Conservation (phyloP, 1,140 invertebrate species). For the Sycophila sp. region DNA sequence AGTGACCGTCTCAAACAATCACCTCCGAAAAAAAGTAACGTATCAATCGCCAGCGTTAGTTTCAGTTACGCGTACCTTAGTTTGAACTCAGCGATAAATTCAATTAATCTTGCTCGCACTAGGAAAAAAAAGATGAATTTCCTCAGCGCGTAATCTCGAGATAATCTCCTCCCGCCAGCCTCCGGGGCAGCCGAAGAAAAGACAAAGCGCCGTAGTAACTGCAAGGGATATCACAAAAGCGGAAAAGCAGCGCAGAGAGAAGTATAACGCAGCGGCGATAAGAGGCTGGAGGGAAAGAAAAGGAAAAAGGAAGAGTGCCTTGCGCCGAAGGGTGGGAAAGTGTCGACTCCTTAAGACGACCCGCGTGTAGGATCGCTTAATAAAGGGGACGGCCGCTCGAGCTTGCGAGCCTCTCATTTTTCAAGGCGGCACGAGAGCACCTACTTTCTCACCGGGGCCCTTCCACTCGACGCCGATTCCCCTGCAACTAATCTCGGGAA, state of each 20-base stretch:
- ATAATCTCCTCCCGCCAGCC: conserved; percentile 3
- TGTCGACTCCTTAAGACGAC: conserved; percentile 24
- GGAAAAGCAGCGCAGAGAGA: not conserved
- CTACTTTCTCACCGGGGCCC: not conserved
- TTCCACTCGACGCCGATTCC: conserved; percentile 15
- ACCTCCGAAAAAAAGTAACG: too few relatives aligned
- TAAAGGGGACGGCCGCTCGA: conserved; percentile 12
- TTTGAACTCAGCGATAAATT: not conserved
- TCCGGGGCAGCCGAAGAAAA: not conserved
- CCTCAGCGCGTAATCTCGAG: not conserved
- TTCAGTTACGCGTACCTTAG: too few relatives aligned
- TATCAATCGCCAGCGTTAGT: too few relatives aligned
- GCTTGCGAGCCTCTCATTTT: conserved; percentile 23
- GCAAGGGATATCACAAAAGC: not conserved
- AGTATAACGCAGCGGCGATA: not conserved
- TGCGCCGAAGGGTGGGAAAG: not conserved
- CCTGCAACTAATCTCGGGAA: conserved; percentile 37
- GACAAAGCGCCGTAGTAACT: not conserved
- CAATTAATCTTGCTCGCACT: conserved; percentile 28
- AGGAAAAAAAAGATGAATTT: conserved; percentile 5
- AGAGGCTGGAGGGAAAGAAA: not conserved
- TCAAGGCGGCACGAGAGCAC: conserved; percentile 14
- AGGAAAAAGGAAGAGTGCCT: not conserved
- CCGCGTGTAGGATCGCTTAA: conserved; percentile 27
- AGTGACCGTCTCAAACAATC: too few relatives aligned